Percentiles rank a stretch among this genome's conserved stretches.
phyloP scores from a whole-genome alignment of 2,888 invertebrate genomes.

The Choreutis nemorana region DNA sequence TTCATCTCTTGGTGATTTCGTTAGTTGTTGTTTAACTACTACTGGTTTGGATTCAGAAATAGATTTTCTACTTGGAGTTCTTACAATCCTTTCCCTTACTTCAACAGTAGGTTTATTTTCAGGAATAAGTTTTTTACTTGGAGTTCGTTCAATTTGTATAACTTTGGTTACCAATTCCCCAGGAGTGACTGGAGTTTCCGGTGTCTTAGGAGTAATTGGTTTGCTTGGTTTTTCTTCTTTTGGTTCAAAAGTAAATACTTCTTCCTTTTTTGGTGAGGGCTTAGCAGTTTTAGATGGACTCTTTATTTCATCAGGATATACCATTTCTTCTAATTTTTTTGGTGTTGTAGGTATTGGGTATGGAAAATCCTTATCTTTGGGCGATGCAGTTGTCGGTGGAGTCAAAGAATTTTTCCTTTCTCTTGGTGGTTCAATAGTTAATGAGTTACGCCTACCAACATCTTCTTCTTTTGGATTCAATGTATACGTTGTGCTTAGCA shows the following conservation, averaged over 20 bases:
- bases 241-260: conserved; percentile 33
- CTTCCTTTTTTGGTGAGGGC: conserved; percentile 30
- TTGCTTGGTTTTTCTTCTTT: conserved; percentile 20
- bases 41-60: conserved; percentile 33
- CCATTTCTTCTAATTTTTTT: conserved; percentile 41
- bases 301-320: conserved; percentile 35
- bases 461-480: conserved; percentile 51
- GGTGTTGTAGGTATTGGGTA: conserved; percentile 36
- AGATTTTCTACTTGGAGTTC: conserved; percentile 51
- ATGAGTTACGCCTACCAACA: conserved; percentile 31
- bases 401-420: conserved; percentile 29
- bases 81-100: conserved; percentile 47
- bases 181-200: conserved; percentile 21
- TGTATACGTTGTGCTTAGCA: conserved; percentile 47
- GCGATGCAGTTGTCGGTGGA: conserved; percentile 33
- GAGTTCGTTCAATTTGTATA: conserved; percentile 51
- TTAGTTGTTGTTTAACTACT: conserved; percentile 23
- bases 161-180: conserved; percentile 54
- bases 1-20: conserved; percentile 32
- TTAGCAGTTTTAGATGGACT: conserved; percentile 19
- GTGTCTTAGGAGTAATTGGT: conserved; percentile 22
- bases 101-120: conserved; percentile 49
- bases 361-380: conserved; percentile 36
- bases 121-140: conserved; percentile 39
- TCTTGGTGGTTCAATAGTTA: conserved; percentile 32